Conservation (phyloP, 2,888 invertebrate genomes). For the Sabatieria punctata region DNA sequence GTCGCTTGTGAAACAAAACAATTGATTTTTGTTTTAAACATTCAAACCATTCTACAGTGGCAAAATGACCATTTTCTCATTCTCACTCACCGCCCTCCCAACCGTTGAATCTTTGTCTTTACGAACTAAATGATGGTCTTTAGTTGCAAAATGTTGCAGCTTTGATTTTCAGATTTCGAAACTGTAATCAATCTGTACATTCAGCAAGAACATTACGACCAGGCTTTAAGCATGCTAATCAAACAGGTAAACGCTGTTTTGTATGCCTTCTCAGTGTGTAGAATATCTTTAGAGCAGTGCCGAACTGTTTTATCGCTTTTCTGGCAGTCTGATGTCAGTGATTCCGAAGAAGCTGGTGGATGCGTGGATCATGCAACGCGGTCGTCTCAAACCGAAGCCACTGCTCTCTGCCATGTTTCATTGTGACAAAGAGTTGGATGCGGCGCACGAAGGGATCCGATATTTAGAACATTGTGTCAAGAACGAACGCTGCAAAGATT, state of each 20-base stretch:
- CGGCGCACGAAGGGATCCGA: slow-evolving; percentile 51
- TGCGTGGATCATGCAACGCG: slow-evolving; percentile 14
- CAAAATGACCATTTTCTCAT: no score
- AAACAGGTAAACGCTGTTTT: no score
- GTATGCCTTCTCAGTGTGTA: no score
- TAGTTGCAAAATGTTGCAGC: slow-evolving; percentile 9
- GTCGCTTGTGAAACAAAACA: no score
- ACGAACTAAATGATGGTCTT: no score
- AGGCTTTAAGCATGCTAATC: slow-evolving; percentile 58
- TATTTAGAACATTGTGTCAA: slow-evolving; percentile 74
- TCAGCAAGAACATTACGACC: slow-evolving; percentile 46
- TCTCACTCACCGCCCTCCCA: no score
- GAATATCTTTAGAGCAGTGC: slow-evolving; percentile 35
- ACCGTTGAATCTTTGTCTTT: no score
- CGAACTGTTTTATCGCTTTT: slow-evolving; percentile 72
- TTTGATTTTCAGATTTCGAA: slow-evolving; percentile 53
- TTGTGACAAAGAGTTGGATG: slow-evolving; percentile 40
- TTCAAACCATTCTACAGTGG: no score
- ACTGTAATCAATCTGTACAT: slow-evolving; percentile 75
- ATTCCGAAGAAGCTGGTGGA: slow-evolving; percentile 33
- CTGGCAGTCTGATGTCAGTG: slow-evolving; percentile 65
- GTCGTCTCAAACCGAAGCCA: slow-evolving; percentile 44
- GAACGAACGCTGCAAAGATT: slow-evolving; percentile 29
- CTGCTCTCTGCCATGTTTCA: slow-evolving; percentile 69
- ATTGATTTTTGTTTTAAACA: no score